Base-by-base conservation (phyloP, 2,797 vertebrate genomes). In the Smutsia temminckii region DNA sequence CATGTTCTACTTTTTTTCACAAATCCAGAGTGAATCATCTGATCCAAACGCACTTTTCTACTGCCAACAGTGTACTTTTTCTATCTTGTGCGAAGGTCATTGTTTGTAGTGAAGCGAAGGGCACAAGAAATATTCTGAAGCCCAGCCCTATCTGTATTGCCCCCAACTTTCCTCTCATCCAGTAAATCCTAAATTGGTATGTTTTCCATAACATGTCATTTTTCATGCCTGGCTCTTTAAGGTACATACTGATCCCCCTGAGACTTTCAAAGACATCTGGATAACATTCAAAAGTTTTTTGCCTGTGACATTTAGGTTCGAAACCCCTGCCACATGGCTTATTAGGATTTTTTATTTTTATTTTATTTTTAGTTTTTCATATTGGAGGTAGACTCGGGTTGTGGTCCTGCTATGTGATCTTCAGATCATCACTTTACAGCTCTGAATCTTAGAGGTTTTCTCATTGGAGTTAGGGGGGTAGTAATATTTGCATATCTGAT, bases 251-350 rank as follows among this genome's bases (percentile, higher is more conserved):
- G 69, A 92, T 92, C 90, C 91, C 88, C 88, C 21, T 9, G 87
- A 96, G 88, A 69, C 91, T 97, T 96, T 93, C 92, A 84, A 79
- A 95, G 92, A 97, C 97, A 97, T 97, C 96, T 96, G 97, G 96
- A 96, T 94, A 97, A 93, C 92, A 97, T 95, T 97, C 90, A 94
- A 93, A 96, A 95, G 88, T 92, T 97, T 97, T 95, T 95, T n/a
- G 85, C 81, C 90, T 80, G 63, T 96, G 94, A 96, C 79, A 97
- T 93, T 96, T 94, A 86, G 42, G 75, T 95, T 97, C 96, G 94
- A 95, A 94, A 97, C 92, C 87, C 93, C 90, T 93, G 94, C 96
- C 96, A 95, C 92, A 94, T 94, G 93, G 85, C 79, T 94, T 92
- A 34, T 69, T 93, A 89, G 51, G 87, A 71, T 92, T 75, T 63